Conservation (phyloP, 2,113 vertebrate genomes). For the Hemiprocne comata region DNA sequence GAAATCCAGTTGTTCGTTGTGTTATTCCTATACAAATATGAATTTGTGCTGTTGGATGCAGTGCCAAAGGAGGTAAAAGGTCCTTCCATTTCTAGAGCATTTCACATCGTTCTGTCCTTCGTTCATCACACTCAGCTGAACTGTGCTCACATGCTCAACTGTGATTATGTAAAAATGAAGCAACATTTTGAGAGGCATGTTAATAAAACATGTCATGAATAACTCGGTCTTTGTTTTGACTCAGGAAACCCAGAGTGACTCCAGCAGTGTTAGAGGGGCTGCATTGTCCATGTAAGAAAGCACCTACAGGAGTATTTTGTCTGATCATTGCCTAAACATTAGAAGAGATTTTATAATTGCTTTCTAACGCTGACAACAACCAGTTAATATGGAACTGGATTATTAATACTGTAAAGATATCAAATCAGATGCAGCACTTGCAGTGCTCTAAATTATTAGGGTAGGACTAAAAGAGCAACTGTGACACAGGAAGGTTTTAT, state of each 20-base stretch:
- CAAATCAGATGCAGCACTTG: not conserved
- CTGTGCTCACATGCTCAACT: not conserved
- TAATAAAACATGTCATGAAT: not conserved
- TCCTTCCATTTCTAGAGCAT: not conserved
- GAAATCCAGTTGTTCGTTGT: constrained; percentile 79
- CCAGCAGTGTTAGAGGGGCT: not conserved
- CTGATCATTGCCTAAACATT: not conserved
- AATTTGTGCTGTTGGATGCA: constrained; percentile 78
- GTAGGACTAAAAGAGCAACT: not conserved
- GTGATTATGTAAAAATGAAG: not conserved
- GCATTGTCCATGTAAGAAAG: not conserved
- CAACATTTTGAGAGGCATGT: not conserved
- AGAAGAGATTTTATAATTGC: not conserved
- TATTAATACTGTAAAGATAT: not conserved
- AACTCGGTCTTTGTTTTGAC: not conserved
- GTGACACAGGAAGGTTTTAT: not conserved
- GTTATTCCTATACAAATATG: constrained; percentile 81
- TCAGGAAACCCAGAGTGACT: not conserved
- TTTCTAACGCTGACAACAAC: not conserved
- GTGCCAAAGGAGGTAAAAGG: constrained; percentile 80
- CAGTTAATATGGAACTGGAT: not conserved
- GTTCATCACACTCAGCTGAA: not conserved
- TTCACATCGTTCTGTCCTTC: not conserved
- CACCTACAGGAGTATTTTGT: not conserved
- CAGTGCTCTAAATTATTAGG: not conserved